Evolutionary conservation across 2,797 vertebrate genomes (phyloP), one percentile per base, ranked within the genome.

Genomic region (Megalops cyprinoides): DNA sequence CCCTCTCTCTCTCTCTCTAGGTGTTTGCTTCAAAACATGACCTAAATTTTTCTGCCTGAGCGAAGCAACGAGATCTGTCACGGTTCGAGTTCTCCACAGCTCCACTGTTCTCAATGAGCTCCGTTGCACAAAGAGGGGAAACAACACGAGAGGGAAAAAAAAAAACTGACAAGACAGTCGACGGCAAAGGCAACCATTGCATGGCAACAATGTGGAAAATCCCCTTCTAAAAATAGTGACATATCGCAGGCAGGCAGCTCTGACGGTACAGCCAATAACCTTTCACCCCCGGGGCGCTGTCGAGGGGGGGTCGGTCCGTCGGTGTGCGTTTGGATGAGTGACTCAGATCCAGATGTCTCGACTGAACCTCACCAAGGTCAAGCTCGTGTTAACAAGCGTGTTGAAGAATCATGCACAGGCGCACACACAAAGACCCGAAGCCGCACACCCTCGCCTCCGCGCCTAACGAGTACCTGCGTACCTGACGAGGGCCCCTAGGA

Each of bases 161-260:
- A 67, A 65, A 74, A 60, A 74, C 23, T 46, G 81, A 81, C 82
- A 82, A 88, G 85, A 86, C 85, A 83, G 85, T 87, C 82, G 73
- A 81, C 76, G 77, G 82, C 80, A 86, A 82, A 84, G 73, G 83
- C 82, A 86, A 88, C 89, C 90, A 90, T 91, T 88, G 92, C 94
- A 91, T 93, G 89, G 93, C 93, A 95, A 94, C 94, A 94, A 92
- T 88, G 87, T 85, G 87, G 88, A 90, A 91, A 93, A 93, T 91
- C 92, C 88, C 89, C 73, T 90, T 87, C 90, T 90, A 86, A 89
- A 87, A 90, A 91, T 90, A 82, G 90, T 85, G 28, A 82, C 85
- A 85, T 88, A 85, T 89, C 90, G 91, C 93, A 92, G 92, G 91
- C 85, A 87, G 84, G 91, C 86, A 89, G 90, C 87, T 84, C 77